Evolutionary conservation across 2,888 invertebrate species (phyloP).

Genomic region (Epinotia nisella): DNA sequence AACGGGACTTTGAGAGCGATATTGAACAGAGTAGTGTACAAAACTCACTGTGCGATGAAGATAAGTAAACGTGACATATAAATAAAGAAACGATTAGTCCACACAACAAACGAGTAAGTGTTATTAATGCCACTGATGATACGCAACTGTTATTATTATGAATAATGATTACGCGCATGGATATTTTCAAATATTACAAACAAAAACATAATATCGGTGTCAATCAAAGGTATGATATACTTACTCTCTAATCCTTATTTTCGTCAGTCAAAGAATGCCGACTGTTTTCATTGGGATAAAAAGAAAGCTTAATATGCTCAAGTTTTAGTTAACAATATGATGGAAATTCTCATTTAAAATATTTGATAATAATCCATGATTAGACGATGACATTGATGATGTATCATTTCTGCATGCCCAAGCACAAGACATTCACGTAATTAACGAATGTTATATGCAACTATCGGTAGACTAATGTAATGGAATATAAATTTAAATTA

Average conservation of each 20-base stretch:
- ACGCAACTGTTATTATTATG: conserved; percentile 73
- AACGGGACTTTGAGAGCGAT: neutral
- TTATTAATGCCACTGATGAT: conserved; percentile 78
- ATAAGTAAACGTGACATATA: conserved; percentile 16
- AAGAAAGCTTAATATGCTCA: neutral
- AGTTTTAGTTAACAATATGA: neutral
- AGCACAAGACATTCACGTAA: conserved; percentile 75
- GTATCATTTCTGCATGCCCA: conserved; percentile 84
- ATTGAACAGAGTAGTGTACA: neutral
- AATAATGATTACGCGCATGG: conserved; percentile 65
- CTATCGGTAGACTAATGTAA: conserved; percentile 64
- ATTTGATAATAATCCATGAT: conserved; percentile 64
- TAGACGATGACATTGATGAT: conserved; percentile 64
- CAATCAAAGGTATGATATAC: neutral
- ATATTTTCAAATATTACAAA: conserved; percentile 57
- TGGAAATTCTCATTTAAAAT: neutral
- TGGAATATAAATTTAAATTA: conserved; percentile 61
- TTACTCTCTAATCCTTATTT: neutral
- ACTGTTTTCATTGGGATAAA: neutral
- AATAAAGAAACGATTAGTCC: conserved; percentile 7
- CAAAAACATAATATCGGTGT: neutral
- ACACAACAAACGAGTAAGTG: conserved; percentile 48
- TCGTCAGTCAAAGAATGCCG: neutral
- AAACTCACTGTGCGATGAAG: conserved; percentile 16
- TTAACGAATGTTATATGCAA: conserved; percentile 71